Evolutionary conservation across 2,113 vertebrate genomes (phyloP).

Genomic region (Dipodomys spectabilis): DNA sequence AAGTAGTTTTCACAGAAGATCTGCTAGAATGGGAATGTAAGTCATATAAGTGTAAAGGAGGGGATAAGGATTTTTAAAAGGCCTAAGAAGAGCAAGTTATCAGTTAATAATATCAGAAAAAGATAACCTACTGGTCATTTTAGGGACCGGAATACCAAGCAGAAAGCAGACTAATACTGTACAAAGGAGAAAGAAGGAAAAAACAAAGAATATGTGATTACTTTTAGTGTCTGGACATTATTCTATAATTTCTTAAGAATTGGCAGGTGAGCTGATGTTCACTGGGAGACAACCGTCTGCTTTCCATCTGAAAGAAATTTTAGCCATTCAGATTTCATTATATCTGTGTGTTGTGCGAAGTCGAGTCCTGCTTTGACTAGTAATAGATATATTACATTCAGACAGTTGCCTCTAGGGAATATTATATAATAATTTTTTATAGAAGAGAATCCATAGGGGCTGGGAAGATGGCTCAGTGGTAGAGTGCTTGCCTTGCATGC

Average conservation of each 20-base stretch:
- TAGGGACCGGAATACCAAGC: not conserved
- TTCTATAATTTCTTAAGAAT: not conserved
- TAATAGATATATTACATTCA: constrained; percentile 24
- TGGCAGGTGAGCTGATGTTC: not conserved
- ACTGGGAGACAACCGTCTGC: not conserved
- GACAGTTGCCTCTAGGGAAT: not conserved
- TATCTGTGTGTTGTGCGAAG: not conserved
- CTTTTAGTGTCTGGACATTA: not conserved
- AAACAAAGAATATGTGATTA: not conserved
- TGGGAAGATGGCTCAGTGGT: too few species aligned
- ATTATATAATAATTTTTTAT: constrained; percentile 44
- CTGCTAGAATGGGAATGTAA: not conserved
- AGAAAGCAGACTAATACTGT: not conserved
- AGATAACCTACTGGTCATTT: not conserved
- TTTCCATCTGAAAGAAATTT: constrained; percentile 45
- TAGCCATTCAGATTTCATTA: constrained; percentile 14
- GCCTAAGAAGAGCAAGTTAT: not conserved
- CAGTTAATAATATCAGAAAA: not conserved
- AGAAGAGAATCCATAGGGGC: not conserved
- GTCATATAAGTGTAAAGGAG: not conserved
- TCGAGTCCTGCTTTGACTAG: not conserved
- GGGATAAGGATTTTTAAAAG: not conserved
- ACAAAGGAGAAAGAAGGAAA: not conserved
- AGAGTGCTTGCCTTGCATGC: too few species aligned
- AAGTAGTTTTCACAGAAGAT: not conserved